Base-by-base conservation (phyloP, 1,140 invertebrate genomes). In the Phenacoccus solenopsis region DNA sequence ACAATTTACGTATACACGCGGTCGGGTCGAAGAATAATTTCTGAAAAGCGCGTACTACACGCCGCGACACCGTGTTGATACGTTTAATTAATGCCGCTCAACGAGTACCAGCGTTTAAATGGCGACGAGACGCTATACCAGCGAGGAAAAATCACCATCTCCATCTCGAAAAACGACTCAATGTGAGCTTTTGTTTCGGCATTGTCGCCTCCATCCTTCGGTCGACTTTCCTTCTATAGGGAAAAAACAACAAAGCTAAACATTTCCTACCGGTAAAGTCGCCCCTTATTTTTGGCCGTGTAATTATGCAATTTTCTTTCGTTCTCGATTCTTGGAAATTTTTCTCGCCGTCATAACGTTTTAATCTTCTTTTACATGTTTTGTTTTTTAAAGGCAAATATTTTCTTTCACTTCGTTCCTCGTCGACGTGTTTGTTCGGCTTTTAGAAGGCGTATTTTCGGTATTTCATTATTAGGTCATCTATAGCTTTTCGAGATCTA, bases 281-380 rank as follows among this genome's bases (percentile, higher is more conserved):
- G 2, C 2, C 38, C 12, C 20, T 49, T 49, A 49, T 49, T 16
- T n/a, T 49, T n/a, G 38, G 20, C 38, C 20, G 38, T 49, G 38
- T 49, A 49, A 49, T 49, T 49, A 49, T 49, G 38, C 38, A 49
- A 49, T 49, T 49, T 49, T 49, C 38, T n/a, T 49, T n/a, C n/a
- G n/a, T n/a, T n/a, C n/a, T n/a, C n/a, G n/a, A n/a, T n/a, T 49
- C 38, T 49, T 49, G 38, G 13, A 49, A 49, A 49, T 49, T 49
- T n/a, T 49, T 49, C 38, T 49, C 38, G 13, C 38, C 38, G 38
- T 49, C 38, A 49, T 49, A 49, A 49, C 38, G 38, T 49, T 49
- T 49, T 49, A 49, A 49, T 49, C 38, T 49, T 49, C 38, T 49
- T 49, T 49, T 16, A 16, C 38, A 49, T 49, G 38, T 49, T 49